phyloP scores from a whole-genome alignment of 2,888 invertebrate species.

The Choristoneura rosaceana region DNA sequence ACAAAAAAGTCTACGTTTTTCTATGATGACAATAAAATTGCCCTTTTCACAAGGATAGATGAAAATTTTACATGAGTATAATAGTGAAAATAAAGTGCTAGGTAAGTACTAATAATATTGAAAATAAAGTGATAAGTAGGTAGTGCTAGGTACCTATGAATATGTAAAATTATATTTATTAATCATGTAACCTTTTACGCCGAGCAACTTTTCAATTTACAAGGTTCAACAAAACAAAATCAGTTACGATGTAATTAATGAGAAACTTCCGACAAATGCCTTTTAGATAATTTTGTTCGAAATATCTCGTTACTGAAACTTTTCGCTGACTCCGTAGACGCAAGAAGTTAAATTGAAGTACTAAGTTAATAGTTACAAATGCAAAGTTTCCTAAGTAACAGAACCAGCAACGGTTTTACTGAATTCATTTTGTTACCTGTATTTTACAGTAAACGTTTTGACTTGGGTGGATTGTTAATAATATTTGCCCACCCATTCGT shows the following conservation, averaged over 20 bases:
- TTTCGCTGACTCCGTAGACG: constrained; percentile 21
- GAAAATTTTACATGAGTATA: too few species aligned
- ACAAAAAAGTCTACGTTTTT: too few species aligned
- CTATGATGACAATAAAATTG: not conserved
- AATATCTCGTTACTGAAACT: constrained; percentile 29
- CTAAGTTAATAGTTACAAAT: constrained; percentile 21
- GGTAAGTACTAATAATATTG: too few species aligned
- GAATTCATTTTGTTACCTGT: constrained; percentile 46
- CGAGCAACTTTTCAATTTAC: not conserved
- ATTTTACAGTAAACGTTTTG: constrained; percentile 47
- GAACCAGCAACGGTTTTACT: not conserved
- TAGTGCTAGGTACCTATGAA: not conserved
- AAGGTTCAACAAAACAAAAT: constrained; percentile 10
- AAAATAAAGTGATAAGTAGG: too few species aligned
- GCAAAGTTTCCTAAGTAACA: constrained; percentile 22
- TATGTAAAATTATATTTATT: not conserved
- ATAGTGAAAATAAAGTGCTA: too few species aligned
- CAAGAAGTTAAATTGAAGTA: constrained; percentile 30
- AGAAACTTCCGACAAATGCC: constrained; percentile 13
- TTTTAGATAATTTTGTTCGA: constrained; percentile 28
- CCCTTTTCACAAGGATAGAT: not conserved
- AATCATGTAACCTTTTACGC: not conserved
- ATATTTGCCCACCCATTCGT: constrained; percentile 68
- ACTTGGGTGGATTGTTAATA: constrained; percentile 50
- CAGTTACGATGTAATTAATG: constrained; percentile 16